These are phyloP conservation scores for Arremon brunneinucha DNA, from an alignment of 2,797 vertebrate species.

Conservation along the genomic window DNA sequence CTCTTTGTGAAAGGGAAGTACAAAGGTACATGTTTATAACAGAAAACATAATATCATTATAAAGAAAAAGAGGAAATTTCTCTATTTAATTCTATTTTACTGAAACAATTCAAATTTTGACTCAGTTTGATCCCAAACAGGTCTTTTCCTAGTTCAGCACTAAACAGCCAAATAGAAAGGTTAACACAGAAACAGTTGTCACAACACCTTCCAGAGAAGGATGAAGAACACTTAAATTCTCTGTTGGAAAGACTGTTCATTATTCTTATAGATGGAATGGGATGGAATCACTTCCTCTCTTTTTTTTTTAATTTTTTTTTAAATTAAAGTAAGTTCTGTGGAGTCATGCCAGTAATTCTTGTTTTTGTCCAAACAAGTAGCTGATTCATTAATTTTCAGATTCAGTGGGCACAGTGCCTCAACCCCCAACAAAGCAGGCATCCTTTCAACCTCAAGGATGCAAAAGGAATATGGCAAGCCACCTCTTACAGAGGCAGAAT, in stretches of 20 bases:
- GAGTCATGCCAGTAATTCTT: not conserved
- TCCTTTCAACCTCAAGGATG: not conserved
- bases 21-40: not conserved
- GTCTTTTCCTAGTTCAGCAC: not conserved
- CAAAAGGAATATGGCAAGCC: not conserved
- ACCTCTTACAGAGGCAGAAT: not conserved
- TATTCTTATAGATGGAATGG: not conserved
- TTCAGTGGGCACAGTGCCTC: not conserved
- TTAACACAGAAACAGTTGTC: not conserved
- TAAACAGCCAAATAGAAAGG: not conserved
- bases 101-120: not conserved
- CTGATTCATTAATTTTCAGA: not conserved
- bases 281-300: not conserved
- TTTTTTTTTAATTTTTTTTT: not conserved
- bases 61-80: not conserved
- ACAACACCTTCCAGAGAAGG: not conserved
- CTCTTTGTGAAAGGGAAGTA: not conserved
- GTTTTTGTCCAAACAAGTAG: not conserved
- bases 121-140: not conserved
- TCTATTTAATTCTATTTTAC: not conserved
- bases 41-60: not conserved
- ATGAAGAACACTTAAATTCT: not conserved
- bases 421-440: not conserved
- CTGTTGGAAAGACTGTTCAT: not conserved
- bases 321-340: not conserved